Percentiles rank a stretch among this genome's conserved stretches.
Conservation (phyloP, 2,113 vertebrate genomes). For the Amphiprion percula region DNA sequence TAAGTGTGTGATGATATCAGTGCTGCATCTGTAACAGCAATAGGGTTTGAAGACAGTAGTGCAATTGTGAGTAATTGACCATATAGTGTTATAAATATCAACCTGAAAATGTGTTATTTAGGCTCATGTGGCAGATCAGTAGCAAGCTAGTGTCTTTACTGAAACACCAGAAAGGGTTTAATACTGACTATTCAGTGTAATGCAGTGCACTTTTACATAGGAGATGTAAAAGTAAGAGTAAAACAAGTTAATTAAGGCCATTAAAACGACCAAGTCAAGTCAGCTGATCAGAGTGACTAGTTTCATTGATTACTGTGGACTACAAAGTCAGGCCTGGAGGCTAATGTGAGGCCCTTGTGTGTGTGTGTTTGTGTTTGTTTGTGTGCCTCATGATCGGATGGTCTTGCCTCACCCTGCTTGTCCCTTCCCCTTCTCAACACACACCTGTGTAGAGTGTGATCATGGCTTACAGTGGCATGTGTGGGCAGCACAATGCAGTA, state of each 20-base stretch:
- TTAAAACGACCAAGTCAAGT: slow-evolving; percentile 41
- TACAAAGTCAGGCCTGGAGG: slow-evolving; percentile 57
- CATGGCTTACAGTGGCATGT: slow-evolving; percentile 62
- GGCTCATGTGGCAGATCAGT: not conserved
- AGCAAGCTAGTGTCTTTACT: not conserved
- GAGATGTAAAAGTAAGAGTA: not conserved
- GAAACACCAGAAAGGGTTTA: no score
- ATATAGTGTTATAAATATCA: not conserved
- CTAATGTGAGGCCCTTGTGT: slow-evolving; percentile 59
- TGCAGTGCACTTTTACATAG: no score
- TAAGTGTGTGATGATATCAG: slow-evolving; percentile 23
- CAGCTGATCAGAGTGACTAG: slow-evolving; percentile 68
- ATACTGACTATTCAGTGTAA: no score
- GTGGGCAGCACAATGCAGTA: slow-evolving; percentile 67
- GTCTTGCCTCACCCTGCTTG: slow-evolving; percentile 54
- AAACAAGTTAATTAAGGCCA: slow-evolving; percentile 30
- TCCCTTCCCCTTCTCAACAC: slow-evolving; percentile 47
- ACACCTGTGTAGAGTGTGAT: slow-evolving; percentile 60
- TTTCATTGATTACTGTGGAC: slow-evolving; percentile 67
- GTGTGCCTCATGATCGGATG: slow-evolving; percentile 62
- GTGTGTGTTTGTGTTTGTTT: slow-evolving; percentile 1
- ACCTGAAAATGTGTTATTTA: not conserved
- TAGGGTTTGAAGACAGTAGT: slow-evolving; percentile 2
- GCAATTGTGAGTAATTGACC: not conserved
- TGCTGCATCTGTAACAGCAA: slow-evolving; percentile 21